These are phyloP conservation scores for Athetis lepigone DNA, from an alignment of 2,888 invertebrate species.

Conservation along the genomic window DNA sequence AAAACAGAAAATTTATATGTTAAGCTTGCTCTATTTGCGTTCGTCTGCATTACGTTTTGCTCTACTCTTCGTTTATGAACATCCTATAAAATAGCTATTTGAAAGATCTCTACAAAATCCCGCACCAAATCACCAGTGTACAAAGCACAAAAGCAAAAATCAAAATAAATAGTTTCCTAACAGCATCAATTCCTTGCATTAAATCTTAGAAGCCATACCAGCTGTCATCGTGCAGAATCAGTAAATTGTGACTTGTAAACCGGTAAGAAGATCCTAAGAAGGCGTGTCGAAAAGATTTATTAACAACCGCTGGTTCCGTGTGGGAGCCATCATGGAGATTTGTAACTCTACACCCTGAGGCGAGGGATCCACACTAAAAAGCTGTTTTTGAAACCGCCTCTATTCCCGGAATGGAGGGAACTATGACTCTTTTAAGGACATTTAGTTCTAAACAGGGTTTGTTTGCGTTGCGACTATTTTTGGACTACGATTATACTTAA, in stretches of 20 bases:
- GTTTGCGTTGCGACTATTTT: constrained; percentile 58
- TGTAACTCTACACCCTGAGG: constrained; percentile 72
- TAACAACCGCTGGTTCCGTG: constrained; percentile 63
- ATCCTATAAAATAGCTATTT: background rate
- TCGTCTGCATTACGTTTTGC: too few relatives aligned
- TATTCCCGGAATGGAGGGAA: constrained; percentile 70
- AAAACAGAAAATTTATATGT: background rate
- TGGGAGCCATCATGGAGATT: constrained; percentile 74
- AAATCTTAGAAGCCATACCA: constrained; percentile 57
- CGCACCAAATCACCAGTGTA: constrained; percentile 1
- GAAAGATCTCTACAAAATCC: background rate
- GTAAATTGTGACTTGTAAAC: constrained; percentile 69
- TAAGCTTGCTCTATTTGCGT: too few relatives aligned
- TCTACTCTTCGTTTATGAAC: background rate
- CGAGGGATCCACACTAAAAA: constrained; percentile 66
- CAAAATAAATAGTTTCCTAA: constrained; percentile 33
- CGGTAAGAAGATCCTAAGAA: constrained; percentile 68
- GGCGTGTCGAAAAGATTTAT: constrained; percentile 77
- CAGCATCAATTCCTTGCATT: constrained; percentile 17
- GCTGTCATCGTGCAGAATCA: constrained; percentile 63
- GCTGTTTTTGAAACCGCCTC: constrained; percentile 71
- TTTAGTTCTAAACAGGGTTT: constrained; percentile 63
- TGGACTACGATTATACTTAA: constrained; percentile 35
- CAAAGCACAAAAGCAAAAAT: constrained; percentile 10
- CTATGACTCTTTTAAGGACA: constrained; percentile 49